Evolutionary conservation across 2,797 vertebrate species (phyloP).

Genomic region (Melanotaenia nigrans): DNA sequence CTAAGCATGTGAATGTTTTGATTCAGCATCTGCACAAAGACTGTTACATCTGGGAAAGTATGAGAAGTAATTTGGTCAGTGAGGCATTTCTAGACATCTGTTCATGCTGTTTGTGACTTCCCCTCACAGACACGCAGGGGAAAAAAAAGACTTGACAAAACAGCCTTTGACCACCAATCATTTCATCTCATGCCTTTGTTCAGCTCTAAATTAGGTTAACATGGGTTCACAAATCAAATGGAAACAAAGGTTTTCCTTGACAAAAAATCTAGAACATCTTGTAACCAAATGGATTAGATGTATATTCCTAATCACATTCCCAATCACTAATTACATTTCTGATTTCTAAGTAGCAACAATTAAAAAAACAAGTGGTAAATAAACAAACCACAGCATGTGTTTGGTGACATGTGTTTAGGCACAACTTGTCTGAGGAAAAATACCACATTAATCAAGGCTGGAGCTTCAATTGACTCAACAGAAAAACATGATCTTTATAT

Average conservation of each 20-base stretch:
- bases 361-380: background rate
- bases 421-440: background rate
- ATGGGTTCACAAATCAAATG: conserved; percentile 22
- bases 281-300: background rate
- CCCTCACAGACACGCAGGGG: background rate
- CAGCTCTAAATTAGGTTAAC: conserved; percentile 36
- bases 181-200: conserved; percentile 29
- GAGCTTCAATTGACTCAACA: background rate
- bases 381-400: conserved; percentile 2
- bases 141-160: conserved; percentile 6
- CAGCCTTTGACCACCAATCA: conserved; percentile 20
- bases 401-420: background rate
- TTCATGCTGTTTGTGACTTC: conserved; percentile 5
- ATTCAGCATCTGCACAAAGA: background rate
- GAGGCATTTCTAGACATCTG: conserved; percentile 9
- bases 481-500: background rate
- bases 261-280: background rate
- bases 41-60: background rate
- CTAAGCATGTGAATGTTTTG: background rate
- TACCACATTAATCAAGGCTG: background rate
- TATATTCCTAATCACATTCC: background rate
- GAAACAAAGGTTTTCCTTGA: conserved; percentile 14
- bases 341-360: conserved; percentile 6
- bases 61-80: conserved; percentile 11
- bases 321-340: conserved; percentile 8